Evolutionary conservation across 2,113 vertebrate genomes (phyloP).

Genomic region (Micronycteris hirsuta): DNA sequence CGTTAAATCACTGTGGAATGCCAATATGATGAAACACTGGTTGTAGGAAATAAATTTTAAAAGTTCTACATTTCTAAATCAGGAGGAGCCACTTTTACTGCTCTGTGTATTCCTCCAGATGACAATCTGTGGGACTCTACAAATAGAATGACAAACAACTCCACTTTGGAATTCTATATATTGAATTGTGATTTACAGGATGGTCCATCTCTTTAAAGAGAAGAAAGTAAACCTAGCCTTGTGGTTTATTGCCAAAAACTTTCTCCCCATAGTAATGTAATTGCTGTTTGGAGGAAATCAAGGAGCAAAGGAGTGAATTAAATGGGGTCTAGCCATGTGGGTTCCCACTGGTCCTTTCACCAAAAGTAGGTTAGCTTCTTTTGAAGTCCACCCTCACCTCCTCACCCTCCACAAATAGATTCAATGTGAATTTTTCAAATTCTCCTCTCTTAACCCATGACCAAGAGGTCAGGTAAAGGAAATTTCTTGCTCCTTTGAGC

Average conservation of each 20-base stretch:
- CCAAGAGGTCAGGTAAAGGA: neutral
- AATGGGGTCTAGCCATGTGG: slow-evolving; percentile 30
- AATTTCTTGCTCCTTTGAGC: neutral
- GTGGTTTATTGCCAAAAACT: slow-evolving; percentile 54
- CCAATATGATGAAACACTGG: slow-evolving; percentile 45
- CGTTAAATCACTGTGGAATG: slow-evolving; percentile 44
- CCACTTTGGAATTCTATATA: slow-evolving; percentile 70
- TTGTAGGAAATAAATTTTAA: slow-evolving; percentile 59
- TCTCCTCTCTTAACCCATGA: neutral
- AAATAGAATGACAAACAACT: slow-evolving; percentile 75
- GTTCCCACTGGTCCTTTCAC: neutral
- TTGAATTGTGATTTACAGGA: slow-evolving; percentile 69
- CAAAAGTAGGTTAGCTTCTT: neutral
- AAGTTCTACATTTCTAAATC: slow-evolving; percentile 48
- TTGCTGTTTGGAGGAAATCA: slow-evolving; percentile 71
- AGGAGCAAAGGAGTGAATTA: slow-evolving; percentile 62
- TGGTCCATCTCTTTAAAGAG: slow-evolving; percentile 60
- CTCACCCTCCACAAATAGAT: neutral
- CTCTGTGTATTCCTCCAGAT: slow-evolving; percentile 55
- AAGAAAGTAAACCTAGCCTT: slow-evolving; percentile 50
- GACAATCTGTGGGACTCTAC: slow-evolving; percentile 59
- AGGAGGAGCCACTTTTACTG: slow-evolving; percentile 51
- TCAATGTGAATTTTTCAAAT: neutral
- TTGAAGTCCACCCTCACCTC: neutral
- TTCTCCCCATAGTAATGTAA: slow-evolving; percentile 65